These are phyloP conservation scores for Capra hircus DNA, from an alignment of 2,113 vertebrate genomes.

Conservation along the genomic window DNA sequence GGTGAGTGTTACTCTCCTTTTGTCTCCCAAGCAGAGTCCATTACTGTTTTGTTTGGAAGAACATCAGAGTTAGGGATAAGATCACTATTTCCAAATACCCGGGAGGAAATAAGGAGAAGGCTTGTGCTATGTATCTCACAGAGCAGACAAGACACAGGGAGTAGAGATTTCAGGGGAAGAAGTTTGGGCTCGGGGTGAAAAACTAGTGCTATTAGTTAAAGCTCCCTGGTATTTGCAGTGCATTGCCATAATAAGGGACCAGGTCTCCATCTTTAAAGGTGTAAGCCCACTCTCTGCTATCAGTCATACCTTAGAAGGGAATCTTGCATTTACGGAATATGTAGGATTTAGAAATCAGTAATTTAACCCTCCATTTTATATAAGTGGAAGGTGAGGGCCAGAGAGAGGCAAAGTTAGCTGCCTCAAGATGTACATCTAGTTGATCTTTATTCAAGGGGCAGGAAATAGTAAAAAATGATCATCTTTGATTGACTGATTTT, in stretches of 20 bases:
- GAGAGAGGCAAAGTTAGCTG: not conserved
- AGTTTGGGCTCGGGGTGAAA: not conserved
- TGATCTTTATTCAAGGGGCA: not conserved
- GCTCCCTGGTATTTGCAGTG: not conserved
- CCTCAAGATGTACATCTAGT: not conserved
- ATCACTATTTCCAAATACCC: not conserved
- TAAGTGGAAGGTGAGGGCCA: not conserved
- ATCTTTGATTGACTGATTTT: not conserved
- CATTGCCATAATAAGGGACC: not conserved
- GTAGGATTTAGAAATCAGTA: not conserved
- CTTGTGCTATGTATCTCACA: not conserved
- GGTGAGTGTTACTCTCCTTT: conserved; percentile 78
- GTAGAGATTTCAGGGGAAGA: not conserved
- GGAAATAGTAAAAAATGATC: not conserved
- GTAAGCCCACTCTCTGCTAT: not conserved
- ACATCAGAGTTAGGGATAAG: not conserved
- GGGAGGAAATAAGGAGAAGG: not conserved
- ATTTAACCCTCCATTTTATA: not conserved
- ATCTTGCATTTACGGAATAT: not conserved
- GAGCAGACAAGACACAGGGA: not conserved
- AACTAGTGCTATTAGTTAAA: rapidly evolving
- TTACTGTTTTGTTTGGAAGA: not conserved
- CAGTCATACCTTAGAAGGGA: not conserved
- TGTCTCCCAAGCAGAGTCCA: not conserved
- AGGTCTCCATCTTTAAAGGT: not conserved